Evolutionary conservation across 1,140 invertebrate species (phyloP).

Genomic region (Anastatus disparis): DNA sequence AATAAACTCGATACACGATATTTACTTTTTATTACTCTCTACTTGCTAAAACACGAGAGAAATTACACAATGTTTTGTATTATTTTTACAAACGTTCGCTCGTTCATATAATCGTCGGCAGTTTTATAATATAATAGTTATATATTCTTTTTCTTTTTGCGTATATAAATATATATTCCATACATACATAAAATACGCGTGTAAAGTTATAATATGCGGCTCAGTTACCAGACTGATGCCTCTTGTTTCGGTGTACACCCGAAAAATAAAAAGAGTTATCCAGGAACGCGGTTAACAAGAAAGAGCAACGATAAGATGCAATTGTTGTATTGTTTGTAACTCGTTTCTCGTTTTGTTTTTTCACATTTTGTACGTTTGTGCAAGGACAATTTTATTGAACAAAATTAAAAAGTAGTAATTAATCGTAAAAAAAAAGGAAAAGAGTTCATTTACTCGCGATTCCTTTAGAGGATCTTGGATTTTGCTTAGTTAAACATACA

Average conservation of each 20-base stretch:
- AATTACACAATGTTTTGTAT: too few relatives aligned
- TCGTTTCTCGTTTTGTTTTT: background rate
- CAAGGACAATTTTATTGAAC: background rate
- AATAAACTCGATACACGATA: too few relatives aligned
- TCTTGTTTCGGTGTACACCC: background rate
- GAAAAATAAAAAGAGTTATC: too few relatives aligned
- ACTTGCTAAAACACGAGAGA: too few relatives aligned
- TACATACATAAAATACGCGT: constrained; percentile 22
- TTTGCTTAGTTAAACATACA: constrained; percentile 79
- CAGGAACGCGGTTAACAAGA: background rate
- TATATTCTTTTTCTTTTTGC: background rate
- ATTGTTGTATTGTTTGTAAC: background rate
- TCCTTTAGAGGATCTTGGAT: constrained; percentile 57
- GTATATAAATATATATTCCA: background rate
- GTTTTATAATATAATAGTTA: constrained; percentile 15
- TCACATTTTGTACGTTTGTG: constrained; percentile 15
- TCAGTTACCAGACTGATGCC: constrained; percentile 21
- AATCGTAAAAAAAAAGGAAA: too few relatives aligned
- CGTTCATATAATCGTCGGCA: constrained; percentile 2
- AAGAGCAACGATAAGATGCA: background rate
- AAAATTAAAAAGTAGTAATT: background rate
- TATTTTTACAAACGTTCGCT: background rate
- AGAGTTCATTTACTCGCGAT: constrained; percentile 58
- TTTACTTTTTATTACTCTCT: too few relatives aligned
- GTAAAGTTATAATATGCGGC: background rate